Evolutionary conservation across 1,140 invertebrate species (phyloP), one percentile per base, ranked within the genome.

Genomic region (Pogonus chalceus): DNA sequence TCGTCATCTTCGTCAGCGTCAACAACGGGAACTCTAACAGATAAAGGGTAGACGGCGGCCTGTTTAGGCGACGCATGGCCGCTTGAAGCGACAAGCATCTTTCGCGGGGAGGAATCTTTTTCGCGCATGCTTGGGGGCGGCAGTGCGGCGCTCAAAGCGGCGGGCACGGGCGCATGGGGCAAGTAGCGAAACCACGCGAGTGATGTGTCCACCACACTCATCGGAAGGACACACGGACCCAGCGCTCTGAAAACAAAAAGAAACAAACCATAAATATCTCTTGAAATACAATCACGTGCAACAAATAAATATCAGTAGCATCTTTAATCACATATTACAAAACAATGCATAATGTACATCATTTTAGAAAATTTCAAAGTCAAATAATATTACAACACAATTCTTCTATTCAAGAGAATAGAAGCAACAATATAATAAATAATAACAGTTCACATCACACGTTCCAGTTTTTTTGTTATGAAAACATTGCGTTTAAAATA

Each of bases 31-130:
- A 79, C 73, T 56, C 77, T 71, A 23, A 78, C 72, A 63, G 79
- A 77, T 56, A 82, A 63, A 21, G 83, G 83, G 67, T 84, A 85
- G 39, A 85, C 79, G 58, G 81, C 78, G 48, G 80, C 83, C 66
- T 84, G 83, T 65, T 84, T 85, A 35, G 82, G 83, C 64, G 81
- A 84, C 64, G 78, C 79, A 68, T 79, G 76, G 37, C 76, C 76
- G 23, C 76, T 72, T 37, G 65, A 61, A 4, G 66, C 59, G 9
- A 71, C 65, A 63, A 79, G 69, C 83, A 86, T 85, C 72, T 87
- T 86, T 65, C 84, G 75, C 55, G 84, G 84, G 62, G 81, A 84
- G 56, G 84, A 83, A 72, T 87, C 83, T 71, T 88, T 88, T 72
- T 87, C 85, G 71, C 85, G 81, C 84, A 88, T 86, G 23, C 58